These are phyloP conservation scores for Halcyon malimbica DNA, from an alignment of 2,113 vertebrate genomes.

Conservation along the genomic window DNA sequence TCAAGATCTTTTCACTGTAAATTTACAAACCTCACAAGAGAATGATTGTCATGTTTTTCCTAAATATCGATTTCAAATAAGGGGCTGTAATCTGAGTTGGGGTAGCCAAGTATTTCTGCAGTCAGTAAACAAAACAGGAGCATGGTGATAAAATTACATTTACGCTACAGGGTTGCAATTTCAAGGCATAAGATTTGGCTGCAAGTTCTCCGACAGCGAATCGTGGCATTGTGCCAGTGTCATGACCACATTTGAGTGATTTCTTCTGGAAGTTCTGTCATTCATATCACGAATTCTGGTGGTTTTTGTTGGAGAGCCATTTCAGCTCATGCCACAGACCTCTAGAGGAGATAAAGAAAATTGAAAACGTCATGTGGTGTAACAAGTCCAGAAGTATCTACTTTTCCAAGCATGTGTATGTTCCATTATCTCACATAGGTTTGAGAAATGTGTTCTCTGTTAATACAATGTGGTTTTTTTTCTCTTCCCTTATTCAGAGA, in stretches of 20 bases:
- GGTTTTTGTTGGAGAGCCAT: not conserved
- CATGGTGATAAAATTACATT: not conserved
- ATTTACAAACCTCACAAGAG: not conserved
- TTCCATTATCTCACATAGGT: constrained; percentile 53
- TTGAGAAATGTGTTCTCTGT: constrained; percentile 16
- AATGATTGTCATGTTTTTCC: not conserved
- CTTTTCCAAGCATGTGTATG: not conserved
- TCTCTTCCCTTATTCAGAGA: constrained; percentile 82
- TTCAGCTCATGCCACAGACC: constrained; percentile 10
- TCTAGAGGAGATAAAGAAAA: constrained; percentile 25
- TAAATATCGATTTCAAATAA: not conserved
- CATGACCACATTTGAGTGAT: not conserved
- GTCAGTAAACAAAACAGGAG: not conserved
- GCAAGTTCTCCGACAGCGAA: not conserved
- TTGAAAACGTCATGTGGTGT: not conserved
- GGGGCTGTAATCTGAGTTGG: not conserved
- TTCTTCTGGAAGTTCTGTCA: not conserved
- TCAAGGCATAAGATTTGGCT: not conserved
- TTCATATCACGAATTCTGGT: not conserved
- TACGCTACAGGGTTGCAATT: not conserved
- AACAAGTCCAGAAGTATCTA: constrained; percentile 25
- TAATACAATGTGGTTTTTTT: constrained; percentile 4
- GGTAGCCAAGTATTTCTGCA: not conserved
- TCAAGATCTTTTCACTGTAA: not conserved
- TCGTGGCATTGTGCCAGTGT: not conserved